Base-by-base conservation (phyloP, 2,113 vertebrate genomes). In the Indicator maculatus region DNA sequence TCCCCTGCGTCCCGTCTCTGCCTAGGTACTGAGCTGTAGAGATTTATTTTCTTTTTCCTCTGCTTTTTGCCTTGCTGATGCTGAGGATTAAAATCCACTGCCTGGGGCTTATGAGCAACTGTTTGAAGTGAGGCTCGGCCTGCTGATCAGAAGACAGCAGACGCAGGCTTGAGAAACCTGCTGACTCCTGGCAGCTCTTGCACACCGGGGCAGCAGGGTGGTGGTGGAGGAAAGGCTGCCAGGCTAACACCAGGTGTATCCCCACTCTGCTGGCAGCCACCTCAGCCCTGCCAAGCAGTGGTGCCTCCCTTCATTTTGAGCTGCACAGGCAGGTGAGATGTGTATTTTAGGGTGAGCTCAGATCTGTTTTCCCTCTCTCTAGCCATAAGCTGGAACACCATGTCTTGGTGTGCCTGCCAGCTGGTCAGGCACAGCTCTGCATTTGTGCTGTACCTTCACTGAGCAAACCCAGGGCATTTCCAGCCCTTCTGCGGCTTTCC, bases 61-160 rank as follows among this genome's bases (percentile, higher is more conserved):
- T 69, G 11, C 0, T 53, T 89, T 89, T 89, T 72, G 13, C 17
- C 16, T 93, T 93, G 38, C 60, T 90, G n/a, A 52, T 82, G 58
- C 28, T 41, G 75, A 87, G 61, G 64, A 60, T 94, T 90, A 80
- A 89, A 90, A 89, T 86, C 27, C 31, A 38, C n/a, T 86, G 67
- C 82, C 52, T 72, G 39, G 21, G 58, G 65, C 27, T 88, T 69
- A 33, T 23, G 50, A 72, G 20, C n/a, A 59, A 19, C 56, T 91
- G n/a, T 83, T 75, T 31, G 12, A 56, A 90, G 56, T 16, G 66
- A 60, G 80, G 8, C 19, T 86, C 24, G 26, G 45, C 52, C 72
- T 47, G 65, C 56, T 75, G 60, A 72, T 75, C 61, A 55, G 50
- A 59, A 85, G 71, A 44, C 45, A 66, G 12, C 44, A 31, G 12